phyloP scores from a whole-genome alignment of 37 sponge, comb jelly and placozoan genomes.

The Geodia barretti region DNA sequence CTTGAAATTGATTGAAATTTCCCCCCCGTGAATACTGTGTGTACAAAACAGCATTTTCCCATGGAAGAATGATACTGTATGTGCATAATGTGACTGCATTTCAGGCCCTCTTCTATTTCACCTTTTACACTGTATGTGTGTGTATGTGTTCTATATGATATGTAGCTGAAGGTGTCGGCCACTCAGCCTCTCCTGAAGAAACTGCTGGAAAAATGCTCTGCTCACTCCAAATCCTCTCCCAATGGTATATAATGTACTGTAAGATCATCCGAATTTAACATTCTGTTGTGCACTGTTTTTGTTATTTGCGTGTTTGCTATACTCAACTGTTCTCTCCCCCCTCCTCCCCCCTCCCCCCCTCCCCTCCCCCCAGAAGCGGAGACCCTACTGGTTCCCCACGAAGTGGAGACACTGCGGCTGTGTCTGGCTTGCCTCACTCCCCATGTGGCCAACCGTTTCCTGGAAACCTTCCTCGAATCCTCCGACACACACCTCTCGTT shows the following conservation, averaged over 20 bases:
- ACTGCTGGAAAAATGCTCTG: slow-evolving; percentile 12
- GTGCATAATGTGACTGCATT: too few relatives aligned
- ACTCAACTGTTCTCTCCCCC: too few relatives aligned
- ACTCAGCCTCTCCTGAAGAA: slow-evolving; percentile 3
- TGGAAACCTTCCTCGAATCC: background rate
- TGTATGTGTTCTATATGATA: background rate
- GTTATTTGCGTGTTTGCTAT: too few relatives aligned
- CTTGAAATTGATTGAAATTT: too few relatives aligned
- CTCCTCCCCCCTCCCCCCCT: background rate
- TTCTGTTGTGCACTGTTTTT: too few relatives aligned
- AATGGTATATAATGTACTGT: too few relatives aligned
- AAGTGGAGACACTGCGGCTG: slow-evolving; percentile 12
- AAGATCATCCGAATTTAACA: background rate
- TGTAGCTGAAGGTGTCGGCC: slow-evolving; percentile 3
- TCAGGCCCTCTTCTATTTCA: background rate
- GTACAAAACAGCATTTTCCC: too few relatives aligned
- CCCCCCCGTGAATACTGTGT: too few relatives aligned
- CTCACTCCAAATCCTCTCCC: too few relatives aligned
- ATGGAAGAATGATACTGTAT: too few relatives aligned
- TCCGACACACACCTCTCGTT: slow-evolving; percentile 12
- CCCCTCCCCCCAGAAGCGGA: background rate
- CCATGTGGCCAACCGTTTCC: slow-evolving; percentile 12
- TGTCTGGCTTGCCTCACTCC: slow-evolving; percentile 35
- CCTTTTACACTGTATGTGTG: background rate
- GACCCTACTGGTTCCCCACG: background rate